phyloP scores from a whole-genome alignment of 2,797 vertebrate species.

The Cossypha polioptera region DNA sequence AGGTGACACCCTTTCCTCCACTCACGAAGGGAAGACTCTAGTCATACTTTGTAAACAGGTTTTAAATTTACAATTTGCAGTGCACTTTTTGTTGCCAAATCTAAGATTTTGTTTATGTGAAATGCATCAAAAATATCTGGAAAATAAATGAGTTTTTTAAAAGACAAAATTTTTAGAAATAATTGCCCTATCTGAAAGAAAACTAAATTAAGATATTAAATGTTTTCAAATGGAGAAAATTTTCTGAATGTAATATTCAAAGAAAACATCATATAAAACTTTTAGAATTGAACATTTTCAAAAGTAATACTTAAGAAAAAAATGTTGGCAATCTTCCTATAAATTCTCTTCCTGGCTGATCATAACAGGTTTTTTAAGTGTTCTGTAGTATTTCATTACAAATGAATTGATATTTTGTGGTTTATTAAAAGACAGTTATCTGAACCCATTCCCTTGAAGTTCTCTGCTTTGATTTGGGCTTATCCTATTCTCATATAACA shows the following conservation, averaged over 20 bases:
- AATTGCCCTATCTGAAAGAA: background rate
- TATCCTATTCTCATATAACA: background rate
- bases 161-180: background rate
- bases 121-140: background rate
- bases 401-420: background rate
- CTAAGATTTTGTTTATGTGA: background rate
- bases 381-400: background rate
- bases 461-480: background rate
- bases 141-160: background rate
- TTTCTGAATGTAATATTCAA: background rate
- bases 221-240: background rate
- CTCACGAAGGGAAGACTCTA: background rate
- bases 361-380: background rate
- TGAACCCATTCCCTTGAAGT: background rate
- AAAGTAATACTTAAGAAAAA: background rate
- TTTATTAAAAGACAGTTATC: background rate
- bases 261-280: background rate
- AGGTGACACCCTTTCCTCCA: background rate
- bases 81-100: background rate
- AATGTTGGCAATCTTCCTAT: background rate
- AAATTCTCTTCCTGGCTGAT: background rate
- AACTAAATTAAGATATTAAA: background rate
- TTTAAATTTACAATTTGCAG: background rate
- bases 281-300: background rate
- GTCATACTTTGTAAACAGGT: background rate